Conservation (phyloP, 2,113 vertebrate genomes). For the Spea multiplicata region DNA sequence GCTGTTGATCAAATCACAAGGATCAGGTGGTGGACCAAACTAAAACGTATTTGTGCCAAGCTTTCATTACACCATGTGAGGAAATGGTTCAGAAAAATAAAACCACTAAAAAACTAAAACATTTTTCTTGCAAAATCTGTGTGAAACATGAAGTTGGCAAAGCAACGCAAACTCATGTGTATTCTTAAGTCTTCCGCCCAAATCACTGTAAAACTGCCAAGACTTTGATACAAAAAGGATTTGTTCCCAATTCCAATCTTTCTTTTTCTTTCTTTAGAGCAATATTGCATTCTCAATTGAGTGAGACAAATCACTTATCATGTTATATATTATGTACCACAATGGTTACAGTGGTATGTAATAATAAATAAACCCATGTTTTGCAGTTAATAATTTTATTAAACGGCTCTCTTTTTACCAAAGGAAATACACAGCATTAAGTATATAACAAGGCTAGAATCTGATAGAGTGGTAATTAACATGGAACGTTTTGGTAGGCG, state of each 20-base stretch:
- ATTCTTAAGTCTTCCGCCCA: slow-evolving; percentile 53
- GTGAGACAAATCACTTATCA: slow-evolving; percentile 48
- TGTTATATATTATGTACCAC: slow-evolving; percentile 4
- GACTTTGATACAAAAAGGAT: slow-evolving; percentile 52
- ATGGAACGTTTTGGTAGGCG: too few species aligned
- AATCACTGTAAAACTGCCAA: slow-evolving; percentile 57
- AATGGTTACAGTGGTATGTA: neutral
- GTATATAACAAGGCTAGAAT: neutral
- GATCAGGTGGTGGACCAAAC: too few species aligned
- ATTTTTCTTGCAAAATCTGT: slow-evolving; percentile 33
- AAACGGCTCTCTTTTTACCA: neutral
- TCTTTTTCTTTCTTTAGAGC: slow-evolving; percentile 52
- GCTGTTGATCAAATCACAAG: too few species aligned
- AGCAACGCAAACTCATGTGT: slow-evolving; percentile 53
- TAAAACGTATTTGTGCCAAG: neutral
- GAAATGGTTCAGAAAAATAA: neutral
- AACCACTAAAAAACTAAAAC: slow-evolving; percentile 54
- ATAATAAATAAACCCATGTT: neutral
- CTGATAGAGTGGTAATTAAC: too few species aligned
- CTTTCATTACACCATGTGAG: neutral
- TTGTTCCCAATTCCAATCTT: slow-evolving; percentile 52
- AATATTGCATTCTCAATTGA: slow-evolving; percentile 48
- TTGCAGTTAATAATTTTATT: neutral
- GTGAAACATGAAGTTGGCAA: slow-evolving; percentile 53
- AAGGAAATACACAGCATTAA: neutral